Evolutionary conservation across 2,797 vertebrate species (phyloP), one percentile per base, ranked within the genome.

Genomic region (Clarias fuscus): DNA sequence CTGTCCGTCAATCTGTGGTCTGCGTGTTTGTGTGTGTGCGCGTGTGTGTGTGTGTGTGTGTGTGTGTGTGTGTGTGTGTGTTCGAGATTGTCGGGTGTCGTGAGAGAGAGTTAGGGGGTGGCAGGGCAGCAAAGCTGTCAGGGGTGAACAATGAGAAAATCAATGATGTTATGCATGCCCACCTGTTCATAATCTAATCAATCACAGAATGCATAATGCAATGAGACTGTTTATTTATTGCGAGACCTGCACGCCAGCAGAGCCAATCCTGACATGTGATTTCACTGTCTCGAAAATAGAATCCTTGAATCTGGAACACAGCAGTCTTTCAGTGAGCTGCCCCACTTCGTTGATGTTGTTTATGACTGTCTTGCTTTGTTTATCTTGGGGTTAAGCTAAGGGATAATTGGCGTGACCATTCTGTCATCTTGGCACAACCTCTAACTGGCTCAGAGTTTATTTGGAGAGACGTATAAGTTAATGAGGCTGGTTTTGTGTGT

Each of bases 1-100:
- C 96, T 94, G 93, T 95, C 95, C 93, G 93, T 96, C 95, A 95
- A 93, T 95, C 93, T 93, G 85, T 88, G 73, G 40, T 65, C 43
- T 73, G 37, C 76, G 78, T 86, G 80, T 87, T 37, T 75, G 65
- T 18, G 48, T n/a, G 37, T 2, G 33, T 33, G 33, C 2, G 33
- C 2, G 48, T 27, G 61, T 62, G 20, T 20, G 61, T 43, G 84
- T 40, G 43, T 75, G 82, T 85, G 67, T 56, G 48, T 82, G 61
- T 37, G 65, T 68, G 73, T 61, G 68, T 59, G 82, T 67, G 64
- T 43, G 84, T 53, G 43, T 75, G 82, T 85, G 67, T 62, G 48
- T 82, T 76, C 64, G 53, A 84, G 84, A 75, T 72, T 78, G 83
- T 77, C 72, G 75, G 68, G 61, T 79, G 80, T 40, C 68, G 33